Conservation (phyloP, 2,113 vertebrate species). For the Pseudorectes ferrugineus region DNA sequence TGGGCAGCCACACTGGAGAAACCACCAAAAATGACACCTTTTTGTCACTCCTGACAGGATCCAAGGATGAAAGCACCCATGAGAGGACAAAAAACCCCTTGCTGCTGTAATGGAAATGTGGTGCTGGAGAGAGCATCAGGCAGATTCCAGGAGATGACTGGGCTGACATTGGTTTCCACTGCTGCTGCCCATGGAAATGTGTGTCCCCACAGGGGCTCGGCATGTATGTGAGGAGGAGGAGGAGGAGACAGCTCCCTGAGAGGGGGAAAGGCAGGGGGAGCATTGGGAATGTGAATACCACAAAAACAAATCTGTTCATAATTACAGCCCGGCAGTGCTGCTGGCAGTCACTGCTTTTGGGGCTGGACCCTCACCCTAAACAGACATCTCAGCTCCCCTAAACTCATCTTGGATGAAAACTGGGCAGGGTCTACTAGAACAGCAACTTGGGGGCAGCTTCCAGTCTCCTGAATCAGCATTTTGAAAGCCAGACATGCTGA, state of each 20-base stretch:
- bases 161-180: background rate
- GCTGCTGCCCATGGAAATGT: background rate
- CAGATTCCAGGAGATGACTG: background rate
- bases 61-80: background rate
- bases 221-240: background rate
- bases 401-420: background rate
- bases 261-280: background rate
- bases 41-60: background rate
- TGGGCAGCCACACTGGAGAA: background rate
- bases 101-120: background rate
- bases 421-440: background rate
- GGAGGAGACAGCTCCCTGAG: background rate
- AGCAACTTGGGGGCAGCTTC: background rate
- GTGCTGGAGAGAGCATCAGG: background rate
- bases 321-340: background rate
- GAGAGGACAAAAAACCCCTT: background rate
- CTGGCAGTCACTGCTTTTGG: background rate
- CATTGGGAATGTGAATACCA: background rate
- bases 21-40: background rate
- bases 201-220: background rate
- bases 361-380: background rate
- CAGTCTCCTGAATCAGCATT: slow-evolving; percentile 47
- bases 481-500: background rate
- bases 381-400: background rate
- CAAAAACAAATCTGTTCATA: background rate